Conservation (phyloP, 2,113 vertebrate genomes). For the Centrocercus urophasianus region DNA sequence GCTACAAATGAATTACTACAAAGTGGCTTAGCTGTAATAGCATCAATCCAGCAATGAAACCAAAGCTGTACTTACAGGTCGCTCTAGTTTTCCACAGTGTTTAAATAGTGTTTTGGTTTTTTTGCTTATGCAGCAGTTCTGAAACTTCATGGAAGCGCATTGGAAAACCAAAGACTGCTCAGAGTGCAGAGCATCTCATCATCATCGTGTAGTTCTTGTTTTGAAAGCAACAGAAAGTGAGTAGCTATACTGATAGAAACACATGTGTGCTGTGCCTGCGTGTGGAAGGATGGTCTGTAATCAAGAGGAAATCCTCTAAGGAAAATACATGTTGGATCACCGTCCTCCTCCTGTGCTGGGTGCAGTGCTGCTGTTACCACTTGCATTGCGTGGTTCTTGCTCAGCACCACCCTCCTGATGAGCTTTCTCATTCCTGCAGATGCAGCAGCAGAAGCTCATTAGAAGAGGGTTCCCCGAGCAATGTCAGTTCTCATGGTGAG, state of each 20-base stretch:
- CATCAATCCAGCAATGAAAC: neutral
- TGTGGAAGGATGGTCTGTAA: neutral
- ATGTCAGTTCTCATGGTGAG: neutral
- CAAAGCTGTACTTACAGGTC: neutral
- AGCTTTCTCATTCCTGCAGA: accelerated
- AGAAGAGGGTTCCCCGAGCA: neutral
- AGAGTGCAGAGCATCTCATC: neutral
- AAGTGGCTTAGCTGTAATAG: neutral
- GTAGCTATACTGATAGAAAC: too few relatives aligned
- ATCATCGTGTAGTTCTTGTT: neutral
- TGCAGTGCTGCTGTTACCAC: neutral
- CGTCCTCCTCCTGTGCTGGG: neutral
- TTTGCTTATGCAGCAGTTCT: neutral
- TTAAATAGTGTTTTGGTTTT: neutral
- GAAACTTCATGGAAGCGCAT: neutral
- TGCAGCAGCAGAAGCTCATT: too few relatives aligned
- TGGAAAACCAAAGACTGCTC: neutral
- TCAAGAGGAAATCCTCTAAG: neutral
- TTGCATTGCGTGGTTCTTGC: neutral
- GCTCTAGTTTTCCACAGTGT: neutral
- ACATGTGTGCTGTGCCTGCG: accelerated
- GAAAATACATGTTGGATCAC: neutral
- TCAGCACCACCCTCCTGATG: neutral
- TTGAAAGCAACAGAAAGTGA: neutral
- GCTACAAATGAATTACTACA: neutral